Evolutionary conservation across 1,140 invertebrate genomes (phyloP), one percentile per base, ranked within the genome.

Genomic region (Hyles vespertilio): DNA sequence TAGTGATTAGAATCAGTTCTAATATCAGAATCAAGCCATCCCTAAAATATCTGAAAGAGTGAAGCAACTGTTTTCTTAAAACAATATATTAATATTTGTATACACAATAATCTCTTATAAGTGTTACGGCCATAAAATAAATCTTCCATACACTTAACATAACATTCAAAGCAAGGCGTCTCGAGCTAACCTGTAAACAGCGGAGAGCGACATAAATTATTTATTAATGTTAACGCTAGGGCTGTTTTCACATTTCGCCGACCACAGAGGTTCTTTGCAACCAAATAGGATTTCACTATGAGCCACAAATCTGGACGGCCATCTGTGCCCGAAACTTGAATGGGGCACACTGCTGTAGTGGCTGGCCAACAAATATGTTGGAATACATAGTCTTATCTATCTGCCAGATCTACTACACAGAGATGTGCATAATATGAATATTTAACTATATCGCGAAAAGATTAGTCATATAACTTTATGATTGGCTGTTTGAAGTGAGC

Each of bases 211-310:
- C 67, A 80, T 75, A 76, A 74, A 78, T 82, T 76, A 79, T 79
- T 69, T 79, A 79, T 79, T 68, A 70, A 65, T 54, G 59, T 71
- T 70, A 56, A 54, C 63, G 64, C 61, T 74, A 77, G 81, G 72
- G 69, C 69, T 74, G 67, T 81, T 79, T 77, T 65, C 67, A 55
- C 72, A 69, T 69, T 66, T 72, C 68, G 71, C 64, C 69, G 72
- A 75, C 71, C 69, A 59, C 74, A 78, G 74, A 67, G 69, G 61
- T 76, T 70, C 69, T 72, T 72, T 70, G 67, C 70, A 64, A 70
- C n/a, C 72, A 77, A 81, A 85, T 83, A 77, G 82, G 82, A 87
- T 87, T 82, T 79, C 69, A 74, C 67, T 79, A 71, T 65, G 66
- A 55, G 56, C 65, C 69, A 69, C 69, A 74, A 83, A 85, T 82